Conservation (phyloP, 2,113 vertebrate species). For the Lycaon pictus region DNA sequence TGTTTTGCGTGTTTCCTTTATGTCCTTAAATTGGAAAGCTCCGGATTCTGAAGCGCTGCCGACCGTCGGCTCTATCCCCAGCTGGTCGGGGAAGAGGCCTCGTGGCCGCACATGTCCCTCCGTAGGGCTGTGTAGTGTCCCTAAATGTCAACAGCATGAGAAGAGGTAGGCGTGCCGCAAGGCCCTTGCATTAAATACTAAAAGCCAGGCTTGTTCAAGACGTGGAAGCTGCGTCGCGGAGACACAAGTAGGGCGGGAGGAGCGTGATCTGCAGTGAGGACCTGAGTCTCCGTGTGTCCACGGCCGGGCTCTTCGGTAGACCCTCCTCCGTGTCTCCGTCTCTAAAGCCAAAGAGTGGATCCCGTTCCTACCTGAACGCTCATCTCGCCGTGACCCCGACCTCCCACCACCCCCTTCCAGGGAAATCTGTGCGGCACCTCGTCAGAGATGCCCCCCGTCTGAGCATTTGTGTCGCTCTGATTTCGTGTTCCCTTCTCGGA, state of each 20-base stretch:
- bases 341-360: neutral
- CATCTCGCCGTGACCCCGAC: neutral
- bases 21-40: neutral
- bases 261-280: neutral
- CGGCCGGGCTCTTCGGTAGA: neutral
- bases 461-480: neutral
- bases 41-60: neutral
- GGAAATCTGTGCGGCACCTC: neutral
- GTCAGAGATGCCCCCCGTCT: neutral
- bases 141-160: neutral
- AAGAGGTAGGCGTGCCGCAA: neutral
- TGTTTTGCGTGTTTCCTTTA: neutral
- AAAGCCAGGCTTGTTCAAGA: neutral
- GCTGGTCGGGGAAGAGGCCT: neutral
- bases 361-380: neutral
- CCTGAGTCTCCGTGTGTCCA: neutral
- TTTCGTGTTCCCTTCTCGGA: neutral
- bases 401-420: neutral
- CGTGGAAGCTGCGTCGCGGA: neutral
- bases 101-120: neutral
- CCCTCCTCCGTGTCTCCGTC: neutral
- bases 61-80: neutral
- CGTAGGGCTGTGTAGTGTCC: neutral
- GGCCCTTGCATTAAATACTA: neutral
- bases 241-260: neutral